Base-by-base conservation (phyloP, 2,888 invertebrate genomes). In the Ophion ventricosus region DNA sequence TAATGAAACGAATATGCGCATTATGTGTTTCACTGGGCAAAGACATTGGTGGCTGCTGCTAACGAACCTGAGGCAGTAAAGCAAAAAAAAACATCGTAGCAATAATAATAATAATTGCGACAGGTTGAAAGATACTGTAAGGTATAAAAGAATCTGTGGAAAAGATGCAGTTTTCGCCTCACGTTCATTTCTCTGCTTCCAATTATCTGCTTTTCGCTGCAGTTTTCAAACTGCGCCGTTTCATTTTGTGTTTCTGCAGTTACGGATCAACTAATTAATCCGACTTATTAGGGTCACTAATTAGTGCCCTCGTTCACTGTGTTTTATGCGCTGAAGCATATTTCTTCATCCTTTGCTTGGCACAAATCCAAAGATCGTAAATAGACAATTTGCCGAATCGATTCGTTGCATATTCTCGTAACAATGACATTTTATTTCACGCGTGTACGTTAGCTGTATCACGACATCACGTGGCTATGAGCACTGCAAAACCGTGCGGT, bases 131-230 rank as follows among this genome's bases (percentile, higher is more conserved):
- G 61, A 75, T 5, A 67, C 14, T 35, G 43, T 35, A 17, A 56
- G 57, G 57, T 23, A 70, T 56, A 26, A 64, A 67, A 67, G 59
- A 63, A 66, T 80, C 61, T 43, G 35, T 56, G 69, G 26, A 56
- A 61, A 70, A 80, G 80, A 74, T 49, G 74, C 59, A 57, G 43
- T 43, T 20, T 23, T 54, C 57, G 40, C n/a, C n/a, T n/a, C n/a
- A n/a, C 29, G 66, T 67, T 76, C 63, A 63, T 75, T 80, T 73
- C 59, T 49, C 69, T 70, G 49, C 64, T 66, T 20, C 73, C 76
- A 83, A 83, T 83, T 83, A 83, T 80, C 76, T 56, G 67, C 54
- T 72, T 73, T 80, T 76, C 61, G 61, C 43, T 80, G 80, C 61
- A 73, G 61, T 40, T 63, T 67, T n/a, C 49, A 56, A 72, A 64